These are phyloP conservation scores for Lamellibrachia luymesi DNA, from an alignment of 1,140 invertebrate species.

Conservation along the genomic window DNA sequence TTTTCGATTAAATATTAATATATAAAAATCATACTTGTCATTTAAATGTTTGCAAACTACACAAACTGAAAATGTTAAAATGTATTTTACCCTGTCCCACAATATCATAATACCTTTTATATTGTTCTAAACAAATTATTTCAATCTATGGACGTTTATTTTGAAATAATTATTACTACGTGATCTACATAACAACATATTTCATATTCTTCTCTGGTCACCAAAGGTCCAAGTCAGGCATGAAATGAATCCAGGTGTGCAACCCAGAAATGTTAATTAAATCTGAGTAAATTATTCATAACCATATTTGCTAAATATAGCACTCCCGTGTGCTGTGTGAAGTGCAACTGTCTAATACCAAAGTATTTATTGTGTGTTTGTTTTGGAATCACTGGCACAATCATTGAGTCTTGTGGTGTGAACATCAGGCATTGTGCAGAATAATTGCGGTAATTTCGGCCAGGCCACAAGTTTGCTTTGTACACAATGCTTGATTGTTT, in stretches of 20 bases:
- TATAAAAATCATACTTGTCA: not conserved
- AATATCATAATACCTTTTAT: not conserved
- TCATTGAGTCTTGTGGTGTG: not conserved
- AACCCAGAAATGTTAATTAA: constrained; percentile 1
- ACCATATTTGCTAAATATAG: not conserved
- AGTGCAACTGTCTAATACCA: not conserved
- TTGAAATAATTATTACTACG: not conserved
- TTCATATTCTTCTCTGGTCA: not conserved
- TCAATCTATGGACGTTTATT: not conserved
- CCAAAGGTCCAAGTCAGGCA: not conserved
- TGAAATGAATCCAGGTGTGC: not conserved
- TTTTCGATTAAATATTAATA: not conserved
- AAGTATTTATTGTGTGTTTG: too few species aligned
- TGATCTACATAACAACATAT: not conserved
- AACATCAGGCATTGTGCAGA: not conserved
- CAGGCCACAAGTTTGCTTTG: not conserved
- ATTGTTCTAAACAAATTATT: not conserved
- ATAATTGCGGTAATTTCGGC: not conserved
- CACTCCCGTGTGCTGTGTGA: not conserved
- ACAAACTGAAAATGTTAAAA: not conserved
- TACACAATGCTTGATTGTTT: not conserved
- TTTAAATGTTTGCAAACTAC: not conserved
- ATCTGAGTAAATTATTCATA: not conserved
- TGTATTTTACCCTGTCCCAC: not conserved
- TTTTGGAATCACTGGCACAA: not conserved